phyloP scores from a whole-genome alignment of 2,797 vertebrate species.

The Octomys mimax region DNA sequence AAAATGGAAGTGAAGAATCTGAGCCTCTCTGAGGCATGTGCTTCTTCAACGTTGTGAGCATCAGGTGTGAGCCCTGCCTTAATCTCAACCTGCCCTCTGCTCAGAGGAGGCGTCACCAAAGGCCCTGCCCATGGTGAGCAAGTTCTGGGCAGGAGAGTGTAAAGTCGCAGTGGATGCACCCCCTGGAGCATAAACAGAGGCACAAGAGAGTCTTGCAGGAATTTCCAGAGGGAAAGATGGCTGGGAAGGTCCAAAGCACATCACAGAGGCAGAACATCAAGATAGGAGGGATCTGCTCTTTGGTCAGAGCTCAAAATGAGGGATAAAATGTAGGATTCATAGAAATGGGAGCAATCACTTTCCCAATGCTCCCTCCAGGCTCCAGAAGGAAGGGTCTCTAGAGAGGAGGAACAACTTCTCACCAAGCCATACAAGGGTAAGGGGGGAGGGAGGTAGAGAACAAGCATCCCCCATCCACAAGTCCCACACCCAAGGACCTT shows the following conservation, averaged over 20 bases:
- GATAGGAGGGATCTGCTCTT: background rate
- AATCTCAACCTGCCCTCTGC: background rate
- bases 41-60: background rate
- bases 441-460: background rate
- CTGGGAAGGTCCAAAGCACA: background rate
- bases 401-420: background rate
- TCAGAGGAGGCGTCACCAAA: too few species aligned
- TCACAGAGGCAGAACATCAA: background rate
- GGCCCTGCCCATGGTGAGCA: background rate
- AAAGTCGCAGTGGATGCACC: background rate
- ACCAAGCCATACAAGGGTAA: background rate
- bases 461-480: background rate
- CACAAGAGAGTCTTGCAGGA: background rate
- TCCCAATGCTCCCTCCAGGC: background rate
- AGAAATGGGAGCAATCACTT: background rate
- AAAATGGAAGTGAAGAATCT: background rate
- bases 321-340: background rate
- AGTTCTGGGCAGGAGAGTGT: accelerated
- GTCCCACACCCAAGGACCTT: background rate
- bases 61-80: background rate
- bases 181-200: background rate
- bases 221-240: background rate
- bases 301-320: too few species aligned
- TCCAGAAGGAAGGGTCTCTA: background rate
- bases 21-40: too few species aligned